Evolutionary conservation across 53 echinoderm and acorn worm species (phyloP).

Genomic region (Luidia sarsii): DNA sequence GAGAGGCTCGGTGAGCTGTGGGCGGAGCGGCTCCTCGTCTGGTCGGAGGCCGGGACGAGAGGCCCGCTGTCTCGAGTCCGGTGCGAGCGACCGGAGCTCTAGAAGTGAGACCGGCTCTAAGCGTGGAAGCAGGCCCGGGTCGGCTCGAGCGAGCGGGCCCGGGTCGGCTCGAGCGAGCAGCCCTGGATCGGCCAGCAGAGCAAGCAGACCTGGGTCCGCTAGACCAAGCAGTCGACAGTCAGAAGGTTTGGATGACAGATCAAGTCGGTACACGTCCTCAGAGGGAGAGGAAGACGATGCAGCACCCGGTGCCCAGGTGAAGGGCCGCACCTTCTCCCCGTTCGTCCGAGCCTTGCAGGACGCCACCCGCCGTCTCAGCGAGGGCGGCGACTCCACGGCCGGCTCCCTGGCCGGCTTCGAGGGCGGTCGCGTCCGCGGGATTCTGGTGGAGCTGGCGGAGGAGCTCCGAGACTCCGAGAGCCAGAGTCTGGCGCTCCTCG

Average conservation of each 20-base stretch:
- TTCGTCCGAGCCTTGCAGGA: constrained; percentile 11
- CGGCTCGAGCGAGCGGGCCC: too few relatives aligned
- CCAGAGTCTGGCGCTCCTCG: constrained; percentile 65
- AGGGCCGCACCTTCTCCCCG: constrained; percentile 11
- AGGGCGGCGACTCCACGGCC: too few relatives aligned
- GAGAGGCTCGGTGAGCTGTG: too few relatives aligned
- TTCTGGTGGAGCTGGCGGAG: constrained; percentile 63
- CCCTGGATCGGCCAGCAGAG: too few relatives aligned
- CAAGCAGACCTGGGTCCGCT: too few relatives aligned
- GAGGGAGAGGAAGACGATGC: neutral
- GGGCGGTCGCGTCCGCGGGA: constrained; percentile 48
- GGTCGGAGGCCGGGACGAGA: too few relatives aligned
- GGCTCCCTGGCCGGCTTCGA: constrained; percentile 23
- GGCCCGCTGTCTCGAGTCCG: too few relatives aligned
- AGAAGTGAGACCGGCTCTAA: too few relatives aligned
- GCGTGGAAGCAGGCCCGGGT: neutral
- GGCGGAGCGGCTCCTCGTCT: too few relatives aligned
- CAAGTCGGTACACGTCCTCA: neutral
- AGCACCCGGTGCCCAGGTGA: neutral
- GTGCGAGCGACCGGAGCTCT: too few relatives aligned
- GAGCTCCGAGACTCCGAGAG: constrained; percentile 60
- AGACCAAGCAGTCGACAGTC: neutral
- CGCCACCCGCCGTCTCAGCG: constrained; percentile 2
- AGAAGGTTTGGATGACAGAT: neutral
- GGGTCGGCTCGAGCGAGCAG: too few relatives aligned